Evolutionary conservation across 2,797 vertebrate genomes (phyloP).

Genomic region (Lindbergichthys nudifrons): DNA sequence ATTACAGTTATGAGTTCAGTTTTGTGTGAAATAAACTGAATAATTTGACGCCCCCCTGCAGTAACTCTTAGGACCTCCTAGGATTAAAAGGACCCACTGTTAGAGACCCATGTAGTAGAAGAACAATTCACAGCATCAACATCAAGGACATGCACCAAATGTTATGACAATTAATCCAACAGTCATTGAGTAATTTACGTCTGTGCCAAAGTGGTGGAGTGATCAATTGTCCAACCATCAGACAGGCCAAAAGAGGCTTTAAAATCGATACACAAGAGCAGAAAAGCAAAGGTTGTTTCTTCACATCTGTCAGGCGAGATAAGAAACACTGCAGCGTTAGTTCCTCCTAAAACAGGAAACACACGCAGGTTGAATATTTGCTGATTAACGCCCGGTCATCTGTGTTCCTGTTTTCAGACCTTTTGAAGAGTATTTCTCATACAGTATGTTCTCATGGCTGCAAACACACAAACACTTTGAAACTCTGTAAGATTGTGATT

Average conservation of each 20-base stretch:
- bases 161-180: too few species aligned
- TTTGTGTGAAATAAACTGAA: too few species aligned
- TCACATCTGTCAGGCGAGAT: conserved; percentile 33
- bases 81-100: too few species aligned
- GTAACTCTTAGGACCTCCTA: too few species aligned
- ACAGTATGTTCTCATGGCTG: background rate
- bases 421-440: background rate
- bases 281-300: background rate
- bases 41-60: too few species aligned
- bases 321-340: conserved; percentile 13
- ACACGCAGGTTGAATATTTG: background rate
- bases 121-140: too few species aligned
- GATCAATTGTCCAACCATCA: background rate
- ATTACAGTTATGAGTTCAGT: too few species aligned
- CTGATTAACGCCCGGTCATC: conserved; percentile 21
- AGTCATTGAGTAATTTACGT: too few species aligned
- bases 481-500: background rate
- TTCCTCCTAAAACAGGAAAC: conserved; percentile 43
- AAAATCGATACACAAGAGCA: background rate
- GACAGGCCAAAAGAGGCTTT: background rate
- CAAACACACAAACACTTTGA: background rate
- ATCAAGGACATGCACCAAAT: too few species aligned
- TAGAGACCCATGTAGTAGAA: too few species aligned
- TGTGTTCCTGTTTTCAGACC: conserved; percentile 38
- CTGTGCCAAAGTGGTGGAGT: background rate